A percentile compares a stretch with the other conserved stretches of the same genome.
Conservation (phyloP, 2,113 vertebrate genomes). For the Callionymus lyra region DNA sequence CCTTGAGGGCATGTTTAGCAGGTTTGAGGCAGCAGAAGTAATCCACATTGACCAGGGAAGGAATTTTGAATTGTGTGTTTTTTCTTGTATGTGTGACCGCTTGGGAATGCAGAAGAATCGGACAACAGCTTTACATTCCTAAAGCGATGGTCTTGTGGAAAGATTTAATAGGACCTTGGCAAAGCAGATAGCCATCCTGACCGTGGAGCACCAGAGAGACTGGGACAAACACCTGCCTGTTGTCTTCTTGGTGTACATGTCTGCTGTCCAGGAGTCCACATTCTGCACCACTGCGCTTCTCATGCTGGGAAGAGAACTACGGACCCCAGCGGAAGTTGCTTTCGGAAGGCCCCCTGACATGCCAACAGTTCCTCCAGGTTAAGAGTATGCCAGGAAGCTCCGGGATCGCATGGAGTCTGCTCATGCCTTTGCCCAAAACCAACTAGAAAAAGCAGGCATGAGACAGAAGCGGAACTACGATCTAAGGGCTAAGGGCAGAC, state of each 20-base stretch:
- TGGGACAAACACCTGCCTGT: not conserved
- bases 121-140: no score
- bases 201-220: not conserved
- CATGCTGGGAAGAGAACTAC: not conserved
- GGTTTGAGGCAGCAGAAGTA: not conserved
- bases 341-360: not conserved
- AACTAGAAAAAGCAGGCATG: not conserved
- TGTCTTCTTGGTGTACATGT: not conserved
- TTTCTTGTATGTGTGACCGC: no score
- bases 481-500: not conserved
- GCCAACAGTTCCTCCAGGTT: not conserved
- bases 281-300: not conserved
- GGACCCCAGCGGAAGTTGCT: not conserved
- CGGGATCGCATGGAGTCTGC: not conserved
- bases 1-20: not conserved
- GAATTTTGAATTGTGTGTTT: not conserved
- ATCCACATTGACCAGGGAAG: not conserved
- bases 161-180: no score
- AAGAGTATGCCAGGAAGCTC: not conserved
- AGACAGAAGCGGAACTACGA: not conserved
- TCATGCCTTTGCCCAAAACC: not conserved
- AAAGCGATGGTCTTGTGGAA: no score
- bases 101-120: no score
- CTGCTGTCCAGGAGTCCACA: not conserved
- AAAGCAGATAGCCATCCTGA: not conserved